phyloP scores from a whole-genome alignment of 2,797 vertebrate species.

The Brachyrhaphis roseni region DNA sequence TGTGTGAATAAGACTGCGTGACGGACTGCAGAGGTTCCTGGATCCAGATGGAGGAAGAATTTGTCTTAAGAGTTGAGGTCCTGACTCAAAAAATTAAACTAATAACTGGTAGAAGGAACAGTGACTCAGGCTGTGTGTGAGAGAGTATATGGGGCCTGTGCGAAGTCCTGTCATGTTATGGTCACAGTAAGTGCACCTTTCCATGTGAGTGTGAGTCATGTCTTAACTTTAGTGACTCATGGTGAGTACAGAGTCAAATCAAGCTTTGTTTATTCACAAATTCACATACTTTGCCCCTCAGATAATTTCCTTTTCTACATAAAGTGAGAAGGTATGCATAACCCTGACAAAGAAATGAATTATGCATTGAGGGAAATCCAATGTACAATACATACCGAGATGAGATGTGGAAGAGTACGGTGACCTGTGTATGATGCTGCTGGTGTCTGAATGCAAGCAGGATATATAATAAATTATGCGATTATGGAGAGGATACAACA shows the following conservation, averaged over 20 bases:
- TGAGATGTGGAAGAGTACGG: conserved; percentile 27
- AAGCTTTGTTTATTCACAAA: conserved; percentile 15
- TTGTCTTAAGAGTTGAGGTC: conserved; percentile 51
- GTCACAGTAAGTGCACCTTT: conserved; percentile 41
- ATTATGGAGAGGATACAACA: conserved; percentile 30
- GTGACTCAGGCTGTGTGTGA: conserved; percentile 52
- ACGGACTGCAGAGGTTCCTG: conserved; percentile 20
- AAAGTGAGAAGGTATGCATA: conserved; percentile 40
- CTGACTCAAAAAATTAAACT: conserved; percentile 51
- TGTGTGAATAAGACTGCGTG: conserved; percentile 27
- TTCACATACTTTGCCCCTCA: conserved; percentile 12
- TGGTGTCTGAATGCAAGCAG: conserved; percentile 53
- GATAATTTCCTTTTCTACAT: conserved; percentile 14
- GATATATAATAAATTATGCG: conserved; percentile 59
- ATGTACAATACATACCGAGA: conserved; percentile 41
- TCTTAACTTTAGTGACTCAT: conserved; percentile 49
- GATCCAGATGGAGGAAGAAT: conserved; percentile 58
- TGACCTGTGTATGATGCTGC: conserved; percentile 56
- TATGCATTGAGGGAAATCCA: conserved; percentile 50
- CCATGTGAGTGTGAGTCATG: conserved; percentile 45
- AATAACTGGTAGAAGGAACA: conserved; percentile 43
- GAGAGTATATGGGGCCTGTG: conserved; percentile 11
- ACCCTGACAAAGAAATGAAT: conserved; percentile 55
- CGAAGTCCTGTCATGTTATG: conserved; percentile 43
- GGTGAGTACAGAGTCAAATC: conserved; percentile 37